phyloP scores from a whole-genome alignment of 2,888 invertebrate genomes.

The Tineola bisselliella region DNA sequence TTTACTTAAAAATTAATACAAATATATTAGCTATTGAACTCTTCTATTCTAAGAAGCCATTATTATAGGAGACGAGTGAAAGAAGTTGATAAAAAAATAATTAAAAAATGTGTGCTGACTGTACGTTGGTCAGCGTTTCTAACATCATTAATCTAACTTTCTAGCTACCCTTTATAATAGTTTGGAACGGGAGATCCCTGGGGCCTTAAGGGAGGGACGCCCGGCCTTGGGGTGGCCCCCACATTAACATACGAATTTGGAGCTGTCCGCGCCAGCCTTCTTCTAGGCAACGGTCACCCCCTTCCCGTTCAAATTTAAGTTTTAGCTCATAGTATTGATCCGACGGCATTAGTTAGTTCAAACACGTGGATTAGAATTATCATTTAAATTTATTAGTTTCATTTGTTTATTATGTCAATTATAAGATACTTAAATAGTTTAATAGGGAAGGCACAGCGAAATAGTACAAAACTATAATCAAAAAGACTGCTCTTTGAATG shows the following conservation, averaged over 20 bases:
- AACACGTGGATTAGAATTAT: conserved; percentile 15
- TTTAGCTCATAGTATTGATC: conserved; percentile 57
- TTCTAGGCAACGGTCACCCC: conserved; percentile 45
- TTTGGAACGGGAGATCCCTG: conserved; percentile 38
- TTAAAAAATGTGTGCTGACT: conserved; percentile 18
- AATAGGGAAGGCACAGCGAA: too few species aligned
- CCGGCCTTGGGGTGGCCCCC: conserved; percentile 17
- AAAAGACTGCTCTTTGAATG: too few species aligned
- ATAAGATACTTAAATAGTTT: too few species aligned
- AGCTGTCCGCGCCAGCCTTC: conserved; percentile 53
- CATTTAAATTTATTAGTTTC: neutral
- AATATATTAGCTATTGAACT: too few species aligned
- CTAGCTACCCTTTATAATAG: conserved; percentile 69
- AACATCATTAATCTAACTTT: conserved; percentile 71
- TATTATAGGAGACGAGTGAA: too few species aligned
- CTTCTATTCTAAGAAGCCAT: too few species aligned
- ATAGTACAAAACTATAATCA: too few species aligned
- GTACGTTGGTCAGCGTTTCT: conserved; percentile 59
- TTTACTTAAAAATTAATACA: too few species aligned
- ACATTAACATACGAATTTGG: conserved; percentile 67
- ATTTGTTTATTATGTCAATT: too few species aligned
- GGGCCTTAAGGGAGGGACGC: conserved; percentile 22
- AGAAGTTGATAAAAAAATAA: neutral
- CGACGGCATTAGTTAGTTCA: conserved; percentile 33
- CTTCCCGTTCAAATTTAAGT: conserved; percentile 48